These are phyloP conservation scores for Trematocara variabile DNA, from an alignment of 2,113 vertebrate species.

Conservation along the genomic window DNA sequence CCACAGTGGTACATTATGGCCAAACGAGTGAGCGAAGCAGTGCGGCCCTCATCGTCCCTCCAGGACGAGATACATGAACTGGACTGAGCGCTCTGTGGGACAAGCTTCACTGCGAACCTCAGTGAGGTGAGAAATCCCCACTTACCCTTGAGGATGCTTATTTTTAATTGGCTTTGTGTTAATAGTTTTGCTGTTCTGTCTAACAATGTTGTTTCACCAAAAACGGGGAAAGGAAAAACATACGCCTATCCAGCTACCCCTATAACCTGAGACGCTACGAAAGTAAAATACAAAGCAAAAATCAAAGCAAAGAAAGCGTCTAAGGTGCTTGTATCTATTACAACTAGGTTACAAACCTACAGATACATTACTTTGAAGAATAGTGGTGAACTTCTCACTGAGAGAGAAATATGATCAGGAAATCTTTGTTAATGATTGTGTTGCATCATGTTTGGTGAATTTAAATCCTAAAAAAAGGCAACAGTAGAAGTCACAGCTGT, in stretches of 20 bases:
- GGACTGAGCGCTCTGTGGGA: constrained; percentile 83
- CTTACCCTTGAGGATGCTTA: not conserved
- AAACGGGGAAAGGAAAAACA: not conserved
- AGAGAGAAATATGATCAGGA: not conserved
- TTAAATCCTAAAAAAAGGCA: not conserved
- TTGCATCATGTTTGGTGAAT: not conserved
- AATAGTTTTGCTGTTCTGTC: not conserved
- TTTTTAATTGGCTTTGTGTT: not conserved
- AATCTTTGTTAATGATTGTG: not conserved
- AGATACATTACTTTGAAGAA: not conserved
- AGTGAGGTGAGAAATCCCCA: constrained; percentile 65
- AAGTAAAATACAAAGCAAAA: not conserved
- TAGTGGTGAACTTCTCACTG: not conserved
- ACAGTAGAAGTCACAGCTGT: not conserved
- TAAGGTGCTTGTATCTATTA: not conserved
- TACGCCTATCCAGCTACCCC: not conserved
- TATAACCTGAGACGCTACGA: not conserved
- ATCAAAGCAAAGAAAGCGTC: not conserved
- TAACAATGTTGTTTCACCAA: not conserved
- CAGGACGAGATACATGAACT: constrained; percentile 89
- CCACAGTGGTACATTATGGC: constrained; percentile 94
- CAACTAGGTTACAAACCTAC: not conserved
- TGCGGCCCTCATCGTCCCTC: constrained; percentile 80
- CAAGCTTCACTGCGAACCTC: constrained; percentile 78
- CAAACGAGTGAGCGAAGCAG: constrained; percentile 86